A percentile compares a stretch with the other conserved stretches of the same genome.
phyloP scores from a whole-genome alignment of 2,888 invertebrate genomes.

The Antheraea yamamai region DNA sequence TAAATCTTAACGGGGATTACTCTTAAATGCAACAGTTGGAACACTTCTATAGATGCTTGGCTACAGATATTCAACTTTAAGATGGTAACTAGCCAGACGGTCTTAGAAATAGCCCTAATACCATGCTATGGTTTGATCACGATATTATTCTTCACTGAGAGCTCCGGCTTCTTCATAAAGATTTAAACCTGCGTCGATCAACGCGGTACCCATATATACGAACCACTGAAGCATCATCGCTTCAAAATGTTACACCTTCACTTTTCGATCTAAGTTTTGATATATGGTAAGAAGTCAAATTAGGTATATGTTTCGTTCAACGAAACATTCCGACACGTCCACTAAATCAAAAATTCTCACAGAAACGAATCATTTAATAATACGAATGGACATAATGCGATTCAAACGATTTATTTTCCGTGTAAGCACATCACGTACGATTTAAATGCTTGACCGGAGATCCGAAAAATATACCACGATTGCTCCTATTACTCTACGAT shows the following conservation, averaged over 20 bases:
- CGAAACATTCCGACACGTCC: constrained; percentile 62
- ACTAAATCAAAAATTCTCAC: constrained; percentile 74
- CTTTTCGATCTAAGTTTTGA: background rate
- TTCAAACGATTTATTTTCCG: constrained; percentile 76
- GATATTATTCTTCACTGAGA: no score
- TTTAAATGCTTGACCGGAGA: constrained; percentile 72
- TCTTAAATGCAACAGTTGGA: no score
- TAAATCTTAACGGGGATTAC: no score
- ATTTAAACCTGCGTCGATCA: no score
- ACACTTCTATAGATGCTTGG: no score
- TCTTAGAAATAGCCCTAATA: no score
- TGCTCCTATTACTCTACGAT: constrained; percentile 75
- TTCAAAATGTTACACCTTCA: background rate
- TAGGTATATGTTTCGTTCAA: background rate
- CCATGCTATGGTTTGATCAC: no score
- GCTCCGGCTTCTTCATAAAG: no score
- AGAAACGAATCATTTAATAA: constrained; percentile 77
- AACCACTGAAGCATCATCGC: no score
- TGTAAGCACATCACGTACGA: constrained; percentile 79
- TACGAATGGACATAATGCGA: constrained; percentile 73
- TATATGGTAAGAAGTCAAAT: background rate
- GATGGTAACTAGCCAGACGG: no score
- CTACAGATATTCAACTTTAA: no score
- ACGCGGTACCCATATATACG: no score
- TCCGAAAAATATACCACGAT: constrained; percentile 75